phyloP scores from a whole-genome alignment of 2,113 vertebrate species.

The Thryonomys swinderianus region DNA sequence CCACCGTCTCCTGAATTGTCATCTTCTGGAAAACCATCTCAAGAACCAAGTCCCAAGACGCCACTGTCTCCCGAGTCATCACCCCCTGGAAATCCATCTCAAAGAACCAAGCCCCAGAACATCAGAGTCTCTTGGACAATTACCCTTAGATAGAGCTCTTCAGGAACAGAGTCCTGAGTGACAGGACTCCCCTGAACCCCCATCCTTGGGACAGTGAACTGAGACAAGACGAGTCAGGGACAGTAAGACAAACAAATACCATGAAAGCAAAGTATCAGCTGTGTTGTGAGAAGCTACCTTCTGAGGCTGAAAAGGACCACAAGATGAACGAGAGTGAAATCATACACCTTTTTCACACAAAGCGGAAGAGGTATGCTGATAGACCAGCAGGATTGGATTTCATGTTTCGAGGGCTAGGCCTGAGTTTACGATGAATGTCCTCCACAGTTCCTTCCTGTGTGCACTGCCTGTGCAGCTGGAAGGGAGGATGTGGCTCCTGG shows the following conservation, averaged over 20 bases:
- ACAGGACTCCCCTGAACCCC: fast-evolving
- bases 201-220: background rate
- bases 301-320: background rate
- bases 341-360: background rate
- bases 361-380: background rate
- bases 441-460: background rate
- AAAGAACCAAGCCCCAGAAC: background rate
- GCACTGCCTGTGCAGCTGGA: too few relatives aligned
- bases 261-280: background rate
- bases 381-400: background rate
- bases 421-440: background rate
- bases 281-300: background rate
- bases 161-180: background rate
- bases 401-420: conserved; percentile 5
- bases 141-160: background rate
- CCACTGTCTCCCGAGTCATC: too few relatives aligned
- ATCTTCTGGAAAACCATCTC: too few relatives aligned
- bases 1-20: background rate
- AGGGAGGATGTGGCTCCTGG: background rate
- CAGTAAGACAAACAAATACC: background rate
- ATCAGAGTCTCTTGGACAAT: fast-evolving
- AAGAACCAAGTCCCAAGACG: background rate
- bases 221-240: background rate
- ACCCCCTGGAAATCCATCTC: background rate
- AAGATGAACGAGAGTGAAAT: conserved; percentile 17